Percentiles rank a stretch among this genome's conserved stretches.
Evolutionary conservation across 2,797 vertebrate genomes (phyloP).

Genomic region (Hippocampus kuda): DNA sequence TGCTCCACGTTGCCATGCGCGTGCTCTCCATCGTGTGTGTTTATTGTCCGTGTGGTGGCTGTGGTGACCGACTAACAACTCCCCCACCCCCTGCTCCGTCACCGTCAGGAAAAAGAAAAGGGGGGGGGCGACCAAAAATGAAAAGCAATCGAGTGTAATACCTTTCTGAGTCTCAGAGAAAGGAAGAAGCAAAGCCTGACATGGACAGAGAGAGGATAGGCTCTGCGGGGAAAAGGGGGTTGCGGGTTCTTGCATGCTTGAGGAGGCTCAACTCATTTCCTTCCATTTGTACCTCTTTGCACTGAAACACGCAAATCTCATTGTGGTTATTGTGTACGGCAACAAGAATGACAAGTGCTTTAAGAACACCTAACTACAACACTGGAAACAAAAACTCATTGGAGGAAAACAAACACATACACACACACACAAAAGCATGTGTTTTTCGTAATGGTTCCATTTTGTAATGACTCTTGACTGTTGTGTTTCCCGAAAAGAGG

Average conservation of each 20-base stretch:
- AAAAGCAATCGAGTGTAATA: slow-evolving; percentile 44
- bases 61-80: slow-evolving; percentile 63
- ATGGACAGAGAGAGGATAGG: slow-evolving; percentile 61
- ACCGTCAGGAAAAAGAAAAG: slow-evolving; percentile 31
- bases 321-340: slow-evolving; percentile 53
- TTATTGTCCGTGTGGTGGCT: slow-evolving; percentile 67
- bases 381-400: slow-evolving; percentile 9
- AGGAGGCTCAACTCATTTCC: slow-evolving; percentile 57
- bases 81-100: background rate
- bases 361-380: slow-evolving; percentile 55
- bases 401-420: slow-evolving; percentile 14
- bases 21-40: slow-evolving; percentile 69
- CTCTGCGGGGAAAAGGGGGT: slow-evolving; percentile 42
- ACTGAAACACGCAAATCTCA: slow-evolving; percentile 63
- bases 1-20: slow-evolving; percentile 27
- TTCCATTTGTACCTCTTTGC: slow-evolving; percentile 58
- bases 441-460: slow-evolving; percentile 68
- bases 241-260: slow-evolving; percentile 57
- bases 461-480: slow-evolving; percentile 65
- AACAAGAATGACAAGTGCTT: slow-evolving; percentile 56
- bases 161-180: slow-evolving; percentile 70
- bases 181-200: slow-evolving; percentile 72
- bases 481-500: slow-evolving; percentile 65
- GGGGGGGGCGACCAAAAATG: slow-evolving; percentile 16
- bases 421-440: slow-evolving; percentile 49